Conservation (phyloP, 2,113 vertebrate species). For the Oryctolagus cuniculus region DNA sequence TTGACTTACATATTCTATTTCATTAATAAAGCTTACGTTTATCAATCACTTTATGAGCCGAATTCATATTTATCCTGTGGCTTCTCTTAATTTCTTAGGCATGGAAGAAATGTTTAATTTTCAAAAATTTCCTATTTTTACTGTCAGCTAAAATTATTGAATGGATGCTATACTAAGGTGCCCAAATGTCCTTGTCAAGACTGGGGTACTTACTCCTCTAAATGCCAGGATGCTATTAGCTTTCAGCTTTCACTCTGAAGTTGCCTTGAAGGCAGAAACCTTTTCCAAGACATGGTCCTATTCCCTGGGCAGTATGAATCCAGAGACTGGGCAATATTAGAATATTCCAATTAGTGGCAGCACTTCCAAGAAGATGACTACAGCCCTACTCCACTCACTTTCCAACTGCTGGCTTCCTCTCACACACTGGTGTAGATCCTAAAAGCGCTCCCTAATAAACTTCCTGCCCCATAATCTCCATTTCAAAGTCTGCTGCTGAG, state of each 20-base stretch:
- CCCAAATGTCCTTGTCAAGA: background rate
- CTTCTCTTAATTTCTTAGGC: background rate
- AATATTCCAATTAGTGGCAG: background rate
- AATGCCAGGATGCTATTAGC: background rate
- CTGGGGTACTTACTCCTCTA: background rate
- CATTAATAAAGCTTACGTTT: background rate
- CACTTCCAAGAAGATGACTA: background rate
- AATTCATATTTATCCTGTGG: constrained; percentile 8
- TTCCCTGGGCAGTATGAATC: background rate
- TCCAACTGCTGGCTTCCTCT: background rate
- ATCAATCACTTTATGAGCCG: background rate
- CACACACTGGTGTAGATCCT: background rate
- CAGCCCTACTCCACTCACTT: background rate
- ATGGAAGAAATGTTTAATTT: constrained; percentile 8
- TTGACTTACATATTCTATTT: constrained; percentile 1
- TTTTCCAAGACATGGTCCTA: background rate
- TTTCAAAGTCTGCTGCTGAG: background rate
- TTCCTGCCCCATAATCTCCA: background rate
- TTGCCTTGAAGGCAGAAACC: background rate
- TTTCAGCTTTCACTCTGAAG: background rate
- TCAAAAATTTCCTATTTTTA: background rate
- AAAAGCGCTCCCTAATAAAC: background rate
- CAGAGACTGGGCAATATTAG: background rate
- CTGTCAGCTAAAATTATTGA: constrained; percentile 30
- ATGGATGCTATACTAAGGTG: background rate